Evolutionary conservation across 2,797 vertebrate genomes (phyloP).

Genomic region (Yasuhikotakia modesta): DNA sequence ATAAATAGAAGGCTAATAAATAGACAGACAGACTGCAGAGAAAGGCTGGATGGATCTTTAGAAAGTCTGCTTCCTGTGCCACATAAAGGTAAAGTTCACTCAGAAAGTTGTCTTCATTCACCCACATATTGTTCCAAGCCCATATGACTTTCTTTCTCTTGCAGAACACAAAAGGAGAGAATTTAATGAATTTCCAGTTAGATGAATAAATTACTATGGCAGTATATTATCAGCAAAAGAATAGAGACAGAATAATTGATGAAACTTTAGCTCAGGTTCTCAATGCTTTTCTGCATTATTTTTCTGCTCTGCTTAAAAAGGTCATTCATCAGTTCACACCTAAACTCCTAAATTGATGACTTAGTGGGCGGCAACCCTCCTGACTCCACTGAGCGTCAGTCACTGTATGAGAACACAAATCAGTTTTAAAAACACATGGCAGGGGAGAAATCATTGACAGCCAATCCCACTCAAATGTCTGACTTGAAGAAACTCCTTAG

Average conservation of each 20-base stretch:
- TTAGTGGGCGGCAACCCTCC: conserved; percentile 72
- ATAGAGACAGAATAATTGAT: background rate
- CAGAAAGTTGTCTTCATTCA: background rate
- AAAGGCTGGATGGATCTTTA: too few species aligned
- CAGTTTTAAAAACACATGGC: conserved; percentile 62
- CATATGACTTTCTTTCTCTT: background rate
- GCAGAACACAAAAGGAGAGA: background rate
- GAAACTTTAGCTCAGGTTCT: conserved; percentile 13
- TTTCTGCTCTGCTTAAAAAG: conserved; percentile 56
- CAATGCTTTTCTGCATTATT: conserved; percentile 31
- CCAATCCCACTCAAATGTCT: conserved; percentile 72
- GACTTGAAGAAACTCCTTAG: conserved; percentile 64
- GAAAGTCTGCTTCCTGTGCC: too few species aligned
- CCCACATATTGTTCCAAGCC: background rate
- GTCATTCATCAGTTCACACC: conserved; percentile 73
- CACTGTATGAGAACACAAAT: conserved; percentile 74
- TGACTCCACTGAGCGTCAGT: conserved; percentile 73
- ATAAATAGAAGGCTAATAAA: background rate
- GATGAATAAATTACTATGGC: background rate
- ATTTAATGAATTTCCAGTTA: background rate
- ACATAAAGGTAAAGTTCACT: too few species aligned
- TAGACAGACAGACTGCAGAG: background rate
- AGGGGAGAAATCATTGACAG: conserved; percentile 73
- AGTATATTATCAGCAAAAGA: background rate
- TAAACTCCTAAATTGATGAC: conserved; percentile 74